Evolutionary conservation across 1,140 invertebrate genomes (phyloP).

Genomic region (Aphelinus atriplicis): DNA sequence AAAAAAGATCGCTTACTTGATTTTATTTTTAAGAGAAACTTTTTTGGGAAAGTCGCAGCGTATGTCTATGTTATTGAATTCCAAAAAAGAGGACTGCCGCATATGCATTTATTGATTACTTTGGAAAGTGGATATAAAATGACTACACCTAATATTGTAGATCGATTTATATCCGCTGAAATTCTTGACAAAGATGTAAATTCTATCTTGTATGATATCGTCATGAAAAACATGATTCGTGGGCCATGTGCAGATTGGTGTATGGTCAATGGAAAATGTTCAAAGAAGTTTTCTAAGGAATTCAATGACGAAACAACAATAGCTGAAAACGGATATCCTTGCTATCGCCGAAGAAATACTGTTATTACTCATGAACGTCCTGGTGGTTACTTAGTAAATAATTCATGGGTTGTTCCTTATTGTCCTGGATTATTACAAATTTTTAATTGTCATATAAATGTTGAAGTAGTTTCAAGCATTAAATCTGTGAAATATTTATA

Average conservation of each 20-base stretch:
- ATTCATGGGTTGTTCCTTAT: no score
- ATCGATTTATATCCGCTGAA: conserved; percentile 10
- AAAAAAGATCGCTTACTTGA: conserved; percentile 37
- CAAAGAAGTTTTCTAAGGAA: no score
- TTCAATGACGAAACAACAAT: no score
- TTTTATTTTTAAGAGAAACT: conserved; percentile 29
- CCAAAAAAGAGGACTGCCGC: conserved; percentile 64
- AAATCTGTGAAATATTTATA: background rate
- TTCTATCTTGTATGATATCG: conserved; percentile 18
- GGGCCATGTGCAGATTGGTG: no score
- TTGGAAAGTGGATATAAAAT: conserved; percentile 51
- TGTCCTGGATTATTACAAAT: no score
- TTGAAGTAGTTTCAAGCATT: no score
- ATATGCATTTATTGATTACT: conserved; percentile 63
- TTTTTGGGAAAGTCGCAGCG: conserved; percentile 38
- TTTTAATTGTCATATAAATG: no score
- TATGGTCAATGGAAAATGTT: no score
- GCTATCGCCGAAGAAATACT: conserved; percentile 42
- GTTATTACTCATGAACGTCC: no score
- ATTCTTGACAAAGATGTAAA: background rate
- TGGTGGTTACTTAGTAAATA: no score
- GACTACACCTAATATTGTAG: conserved; percentile 44
- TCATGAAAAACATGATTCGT: conserved; percentile 43
- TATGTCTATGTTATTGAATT: conserved; percentile 61
- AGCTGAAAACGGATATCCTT: no score